A percentile compares a stretch with the other conserved stretches of the same genome.
Evolutionary conservation across 2,797 vertebrate species (phyloP).

Genomic region (Brachymystax lenok): DNA sequence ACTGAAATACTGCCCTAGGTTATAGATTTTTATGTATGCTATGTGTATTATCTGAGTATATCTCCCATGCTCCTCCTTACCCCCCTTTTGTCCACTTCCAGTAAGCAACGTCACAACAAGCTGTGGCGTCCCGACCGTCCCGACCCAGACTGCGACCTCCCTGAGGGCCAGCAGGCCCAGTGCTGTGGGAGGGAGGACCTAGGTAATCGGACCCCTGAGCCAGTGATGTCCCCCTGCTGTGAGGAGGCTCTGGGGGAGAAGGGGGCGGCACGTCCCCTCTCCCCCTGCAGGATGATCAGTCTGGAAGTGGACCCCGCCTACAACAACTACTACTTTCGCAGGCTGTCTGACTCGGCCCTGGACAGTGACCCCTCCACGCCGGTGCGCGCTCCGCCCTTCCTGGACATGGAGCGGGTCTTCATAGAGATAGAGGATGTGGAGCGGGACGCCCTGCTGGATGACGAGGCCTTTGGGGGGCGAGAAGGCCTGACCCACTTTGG

Average conservation of each 20-base stretch:
- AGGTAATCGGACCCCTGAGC: constrained; percentile 67
- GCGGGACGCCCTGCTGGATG: constrained; percentile 78
- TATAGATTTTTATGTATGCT: not conserved
- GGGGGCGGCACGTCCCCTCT: constrained; percentile 61
- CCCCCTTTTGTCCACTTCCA: constrained; percentile 46
- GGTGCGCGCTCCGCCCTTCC: constrained; percentile 73
- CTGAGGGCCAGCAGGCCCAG: constrained; percentile 59
- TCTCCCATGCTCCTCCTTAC: too few relatives aligned
- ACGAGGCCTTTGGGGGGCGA: constrained; percentile 56
- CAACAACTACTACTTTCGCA: constrained; percentile 87
- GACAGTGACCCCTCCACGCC: constrained; percentile 82
- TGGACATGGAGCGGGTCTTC: constrained; percentile 71
- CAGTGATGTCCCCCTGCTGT: constrained; percentile 69
- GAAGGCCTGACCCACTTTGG: constrained; percentile 58
- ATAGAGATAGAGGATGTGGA: constrained; percentile 88
- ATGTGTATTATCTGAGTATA: too few relatives aligned
- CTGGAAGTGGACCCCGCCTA: constrained; percentile 79
- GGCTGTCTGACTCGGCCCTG: constrained; percentile 86
- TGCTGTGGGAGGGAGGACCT: constrained; percentile 60
- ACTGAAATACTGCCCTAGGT: not conserved
- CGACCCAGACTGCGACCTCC: constrained; percentile 82
- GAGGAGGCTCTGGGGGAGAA: constrained; percentile 64
- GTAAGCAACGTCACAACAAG: constrained; percentile 98
- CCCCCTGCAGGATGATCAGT: constrained; percentile 64
- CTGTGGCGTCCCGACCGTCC: constrained; percentile 93